Evolutionary conservation across 2,888 invertebrate species (phyloP).

Genomic region (Morpho achilles): DNA sequence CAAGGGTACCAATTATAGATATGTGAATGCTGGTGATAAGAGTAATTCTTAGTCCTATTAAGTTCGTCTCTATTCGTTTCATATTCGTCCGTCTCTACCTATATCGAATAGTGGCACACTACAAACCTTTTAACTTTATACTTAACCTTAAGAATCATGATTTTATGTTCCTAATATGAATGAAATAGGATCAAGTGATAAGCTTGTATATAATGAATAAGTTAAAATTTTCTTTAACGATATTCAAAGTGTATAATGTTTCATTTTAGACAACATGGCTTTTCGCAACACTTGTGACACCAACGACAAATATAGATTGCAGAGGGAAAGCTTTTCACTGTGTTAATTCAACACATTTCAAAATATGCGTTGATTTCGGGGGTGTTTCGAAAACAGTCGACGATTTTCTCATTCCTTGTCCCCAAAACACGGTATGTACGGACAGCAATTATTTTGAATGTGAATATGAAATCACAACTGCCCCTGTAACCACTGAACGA

Average conservation of each 20-base stretch:
- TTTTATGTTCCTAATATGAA: too few species aligned
- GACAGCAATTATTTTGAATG: slow-evolving; percentile 59
- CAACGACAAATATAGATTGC: slow-evolving; percentile 57
- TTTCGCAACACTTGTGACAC: slow-evolving; percentile 35
- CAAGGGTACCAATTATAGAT: too few species aligned
- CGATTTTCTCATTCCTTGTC: slow-evolving; percentile 58
- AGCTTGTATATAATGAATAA: too few species aligned
- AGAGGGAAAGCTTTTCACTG: slow-evolving; percentile 69
- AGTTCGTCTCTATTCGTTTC: too few species aligned
- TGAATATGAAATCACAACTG: slow-evolving; percentile 43
- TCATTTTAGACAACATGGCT: slow-evolving; percentile 48
- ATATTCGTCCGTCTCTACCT: too few species aligned
- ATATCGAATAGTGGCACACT: too few species aligned
- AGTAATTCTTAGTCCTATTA: too few species aligned
- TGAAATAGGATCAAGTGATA: too few species aligned
- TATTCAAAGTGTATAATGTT: slow-evolving; percentile 5
- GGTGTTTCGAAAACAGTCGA: slow-evolving; percentile 62
- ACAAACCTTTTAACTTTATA: too few species aligned
- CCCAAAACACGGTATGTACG: slow-evolving; percentile 52
- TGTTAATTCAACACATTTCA: slow-evolving; percentile 65
- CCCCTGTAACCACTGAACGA: slow-evolving; percentile 25
- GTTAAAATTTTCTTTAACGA: too few species aligned
- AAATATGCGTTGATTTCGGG: slow-evolving; percentile 68
- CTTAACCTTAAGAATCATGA: too few species aligned
- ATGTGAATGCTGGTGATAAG: too few species aligned